Conservation (phyloP, 1,140 invertebrate genomes). For the Chelonus insularis region DNA sequence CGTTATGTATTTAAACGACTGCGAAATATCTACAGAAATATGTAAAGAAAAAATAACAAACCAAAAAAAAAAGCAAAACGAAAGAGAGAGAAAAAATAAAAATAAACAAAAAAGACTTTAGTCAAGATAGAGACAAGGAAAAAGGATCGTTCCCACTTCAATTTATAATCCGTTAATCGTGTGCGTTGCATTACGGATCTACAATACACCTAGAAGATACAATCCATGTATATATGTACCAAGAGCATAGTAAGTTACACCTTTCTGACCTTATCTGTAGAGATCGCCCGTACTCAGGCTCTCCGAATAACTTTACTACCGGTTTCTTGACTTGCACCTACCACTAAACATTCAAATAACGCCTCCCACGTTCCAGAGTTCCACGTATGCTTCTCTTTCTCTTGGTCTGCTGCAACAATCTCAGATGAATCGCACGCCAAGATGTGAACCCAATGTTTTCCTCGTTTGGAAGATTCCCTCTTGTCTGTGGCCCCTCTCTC, state of each 20-base stretch:
- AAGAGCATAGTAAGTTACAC: conserved; percentile 57
- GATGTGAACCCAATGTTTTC: background rate
- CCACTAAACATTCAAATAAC: conserved; percentile 48
- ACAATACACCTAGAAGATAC: background rate
- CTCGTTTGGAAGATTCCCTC: background rate
- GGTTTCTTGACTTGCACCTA: conserved; percentile 45
- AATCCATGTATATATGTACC: conserved; percentile 24
- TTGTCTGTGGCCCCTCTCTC: background rate
- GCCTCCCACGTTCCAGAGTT: conserved; percentile 17
- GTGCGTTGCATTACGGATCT: conserved; percentile 10
- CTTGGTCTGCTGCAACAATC: background rate
- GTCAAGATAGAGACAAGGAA: conserved; percentile 35
- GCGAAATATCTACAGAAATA: conserved; percentile 28
- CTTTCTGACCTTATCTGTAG: conserved; percentile 52
- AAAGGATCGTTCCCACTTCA: conserved; percentile 5
- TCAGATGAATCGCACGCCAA: no score
- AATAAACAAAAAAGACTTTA: conserved; percentile 22
- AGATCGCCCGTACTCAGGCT: conserved; percentile 41
- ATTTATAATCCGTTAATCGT: conserved; percentile 17
- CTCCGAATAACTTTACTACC: conserved; percentile 58
- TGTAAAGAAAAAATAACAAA: conserved; percentile 10
- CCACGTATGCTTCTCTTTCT: background rate
- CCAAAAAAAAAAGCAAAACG: background rate
- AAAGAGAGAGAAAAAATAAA: conserved; percentile 18
- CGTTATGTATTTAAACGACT: conserved; percentile 19